Percentiles rank a stretch among this genome's conserved stretches.
Evolutionary conservation across 2,888 invertebrate genomes (phyloP).

Genomic region (Zygaena filipendulae): DNA sequence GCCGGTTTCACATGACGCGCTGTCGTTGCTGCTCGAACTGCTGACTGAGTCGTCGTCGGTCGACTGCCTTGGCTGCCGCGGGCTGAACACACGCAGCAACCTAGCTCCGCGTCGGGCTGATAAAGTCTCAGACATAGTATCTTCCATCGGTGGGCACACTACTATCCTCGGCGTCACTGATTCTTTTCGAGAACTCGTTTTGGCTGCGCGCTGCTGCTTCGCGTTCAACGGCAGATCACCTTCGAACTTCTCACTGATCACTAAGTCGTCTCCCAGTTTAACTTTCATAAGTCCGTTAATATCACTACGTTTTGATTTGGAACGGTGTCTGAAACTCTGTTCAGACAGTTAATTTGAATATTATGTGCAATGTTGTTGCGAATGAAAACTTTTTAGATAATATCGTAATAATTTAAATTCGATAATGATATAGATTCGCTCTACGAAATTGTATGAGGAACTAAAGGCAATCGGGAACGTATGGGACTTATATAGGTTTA

Average conservation of each 20-base stretch:
- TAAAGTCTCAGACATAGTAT: conserved; percentile 66
- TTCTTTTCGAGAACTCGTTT: conserved; percentile 31
- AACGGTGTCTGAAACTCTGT: conserved; percentile 20
- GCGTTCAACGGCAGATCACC: conserved; percentile 37
- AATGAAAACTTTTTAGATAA: conserved; percentile 43
- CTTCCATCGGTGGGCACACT: conserved; percentile 58
- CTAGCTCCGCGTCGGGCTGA: conserved; percentile 70
- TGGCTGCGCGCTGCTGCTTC: conserved; percentile 29
- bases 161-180: conserved; percentile 55
- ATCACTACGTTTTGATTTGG: conserved; percentile 22
- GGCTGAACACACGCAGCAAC: conserved; percentile 73
- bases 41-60: conserved; percentile 47
- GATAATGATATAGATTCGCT: too few relatives aligned
- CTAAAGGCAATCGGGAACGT: too few relatives aligned
- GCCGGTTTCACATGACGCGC: conserved; percentile 43
- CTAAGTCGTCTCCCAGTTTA: conserved; percentile 39
- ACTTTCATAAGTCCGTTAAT: conserved; percentile 47
- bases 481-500: too few relatives aligned
- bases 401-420: too few relatives aligned
- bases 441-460: too few relatives aligned
- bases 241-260: conserved; percentile 40
- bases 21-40: conserved; percentile 58
- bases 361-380: conserved; percentile 21
- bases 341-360: conserved; percentile 14
- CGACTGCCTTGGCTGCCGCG: conserved; percentile 68